phyloP scores from a whole-genome alignment of 2,113 vertebrate species.

The Stictonetta naevosa region DNA sequence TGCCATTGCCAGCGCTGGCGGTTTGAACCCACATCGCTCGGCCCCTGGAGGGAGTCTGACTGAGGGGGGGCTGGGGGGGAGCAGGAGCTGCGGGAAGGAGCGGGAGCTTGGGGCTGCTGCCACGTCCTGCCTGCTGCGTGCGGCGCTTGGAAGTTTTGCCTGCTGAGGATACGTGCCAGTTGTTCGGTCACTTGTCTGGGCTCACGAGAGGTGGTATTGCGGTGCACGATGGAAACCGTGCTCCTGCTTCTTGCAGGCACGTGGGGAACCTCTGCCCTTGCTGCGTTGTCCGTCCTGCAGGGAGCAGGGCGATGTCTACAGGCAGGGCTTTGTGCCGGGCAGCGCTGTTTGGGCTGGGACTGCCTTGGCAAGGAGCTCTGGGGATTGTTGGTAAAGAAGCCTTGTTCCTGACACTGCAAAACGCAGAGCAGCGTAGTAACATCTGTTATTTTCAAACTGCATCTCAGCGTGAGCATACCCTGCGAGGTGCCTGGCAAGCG shows the following conservation, averaged over 20 bases:
- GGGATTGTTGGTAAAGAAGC: background rate
- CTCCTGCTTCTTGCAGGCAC: background rate
- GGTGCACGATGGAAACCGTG: background rate
- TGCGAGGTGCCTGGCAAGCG: slow-evolving; percentile 8
- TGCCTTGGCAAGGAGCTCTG: background rate
- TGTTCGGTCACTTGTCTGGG: background rate
- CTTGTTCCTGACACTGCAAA: slow-evolving; percentile 28
- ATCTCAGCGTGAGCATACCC: background rate
- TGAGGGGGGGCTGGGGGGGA: background rate
- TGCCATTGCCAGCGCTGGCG: background rate
- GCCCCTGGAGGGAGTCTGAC: background rate
- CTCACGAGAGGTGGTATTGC: background rate
- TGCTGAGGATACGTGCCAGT: background rate
- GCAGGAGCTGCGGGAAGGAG: background rate
- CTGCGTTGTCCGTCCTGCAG: background rate
- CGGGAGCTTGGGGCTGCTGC: background rate
- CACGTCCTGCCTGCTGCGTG: background rate
- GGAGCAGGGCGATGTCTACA: background rate
- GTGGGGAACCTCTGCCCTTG: background rate
- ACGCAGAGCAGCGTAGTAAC: background rate
- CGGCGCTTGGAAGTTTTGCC: background rate
- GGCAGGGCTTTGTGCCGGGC: background rate
- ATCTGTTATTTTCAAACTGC: slow-evolving; percentile 12
- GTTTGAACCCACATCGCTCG: slow-evolving; percentile 2
- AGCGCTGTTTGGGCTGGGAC: background rate